A percentile compares a stretch with the other conserved stretches of the same genome.
Evolutionary conservation across 2,113 vertebrate genomes (phyloP).

Genomic region (Catharus minimus): DNA sequence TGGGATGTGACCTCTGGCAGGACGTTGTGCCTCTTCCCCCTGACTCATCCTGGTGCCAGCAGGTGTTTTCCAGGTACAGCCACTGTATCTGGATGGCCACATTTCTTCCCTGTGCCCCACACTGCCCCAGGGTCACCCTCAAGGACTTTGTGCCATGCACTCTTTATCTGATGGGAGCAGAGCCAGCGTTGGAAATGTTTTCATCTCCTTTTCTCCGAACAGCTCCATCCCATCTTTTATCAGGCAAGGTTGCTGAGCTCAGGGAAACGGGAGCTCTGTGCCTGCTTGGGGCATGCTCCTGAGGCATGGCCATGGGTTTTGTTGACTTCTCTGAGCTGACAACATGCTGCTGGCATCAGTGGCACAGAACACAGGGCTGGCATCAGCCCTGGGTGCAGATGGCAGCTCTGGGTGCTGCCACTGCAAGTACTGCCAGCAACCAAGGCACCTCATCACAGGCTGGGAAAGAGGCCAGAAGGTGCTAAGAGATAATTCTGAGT

Average conservation of each 20-base stretch:
- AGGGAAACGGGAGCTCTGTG: neutral
- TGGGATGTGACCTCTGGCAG: fast-evolving
- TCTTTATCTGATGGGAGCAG: conserved; percentile 31
- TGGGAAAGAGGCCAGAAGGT: neutral
- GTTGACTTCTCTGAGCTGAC: neutral
- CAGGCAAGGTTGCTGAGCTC: conserved; percentile 30
- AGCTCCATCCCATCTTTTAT: neutral
- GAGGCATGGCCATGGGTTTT: neutral
- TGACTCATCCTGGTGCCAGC: fast-evolving
- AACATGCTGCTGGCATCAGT: neutral
- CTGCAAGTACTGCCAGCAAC: neutral
- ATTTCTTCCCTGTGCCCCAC: neutral
- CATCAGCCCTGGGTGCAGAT: neutral
- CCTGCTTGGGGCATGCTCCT: neutral
- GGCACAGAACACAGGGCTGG: neutral
- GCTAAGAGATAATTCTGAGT: neutral
- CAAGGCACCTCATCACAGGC: neutral
- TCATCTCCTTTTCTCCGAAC: neutral
- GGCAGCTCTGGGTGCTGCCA: neutral
- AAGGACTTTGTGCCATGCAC: neutral
- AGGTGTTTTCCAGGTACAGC: neutral
- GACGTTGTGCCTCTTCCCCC: neutral
- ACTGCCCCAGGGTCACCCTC: neutral
- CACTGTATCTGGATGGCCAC: neutral
- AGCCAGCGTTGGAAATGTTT: neutral